These are phyloP conservation scores for Cliona cf. orientalis DNA, from an alignment of 37 sponge, comb jelly and placozoan species.

Conservation along the genomic window DNA sequence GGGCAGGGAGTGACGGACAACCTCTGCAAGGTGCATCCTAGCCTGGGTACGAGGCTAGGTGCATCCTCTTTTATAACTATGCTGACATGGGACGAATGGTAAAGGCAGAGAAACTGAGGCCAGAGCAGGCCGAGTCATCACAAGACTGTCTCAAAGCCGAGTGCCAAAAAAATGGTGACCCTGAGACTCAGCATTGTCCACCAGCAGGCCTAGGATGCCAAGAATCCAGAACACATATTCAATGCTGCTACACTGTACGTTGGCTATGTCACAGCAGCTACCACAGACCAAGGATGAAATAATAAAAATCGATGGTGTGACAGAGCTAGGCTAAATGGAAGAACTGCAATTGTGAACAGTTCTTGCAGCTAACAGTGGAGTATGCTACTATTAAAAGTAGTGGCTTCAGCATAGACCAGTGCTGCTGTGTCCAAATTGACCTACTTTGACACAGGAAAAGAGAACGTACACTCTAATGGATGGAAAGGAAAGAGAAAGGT, in stretches of 20 bases:
- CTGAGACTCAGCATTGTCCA: too few species aligned
- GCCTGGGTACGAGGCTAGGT: constrained; percentile 65
- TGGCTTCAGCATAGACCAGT: neutral
- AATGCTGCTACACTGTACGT: too few species aligned
- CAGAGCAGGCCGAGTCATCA: constrained; percentile 48
- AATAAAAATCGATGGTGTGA: constrained; percentile 79
- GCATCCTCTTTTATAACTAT: constrained; percentile 93
- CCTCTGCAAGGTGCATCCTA: too few species aligned
- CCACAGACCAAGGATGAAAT: constrained; percentile 76
- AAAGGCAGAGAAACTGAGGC: constrained; percentile 38
- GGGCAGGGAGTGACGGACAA: constrained; percentile 94
- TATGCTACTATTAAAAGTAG: constrained; percentile 24
- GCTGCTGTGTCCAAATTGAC: constrained; percentile 2
- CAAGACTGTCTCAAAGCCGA: constrained; percentile 52
- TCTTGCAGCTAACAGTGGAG: constrained; percentile 57
- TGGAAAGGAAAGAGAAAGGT: neutral
- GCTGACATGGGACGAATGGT: constrained; percentile 80
- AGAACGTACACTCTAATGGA: neutral
- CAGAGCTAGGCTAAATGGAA: constrained; percentile 78
- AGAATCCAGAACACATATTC: too few species aligned
- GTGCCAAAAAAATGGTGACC: too few species aligned
- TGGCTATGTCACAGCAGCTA: constrained; percentile 71
- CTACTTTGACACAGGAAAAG: constrained; percentile 1
- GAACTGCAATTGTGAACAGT: constrained; percentile 68
- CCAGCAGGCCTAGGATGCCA: constrained; percentile 53